phyloP scores from a whole-genome alignment of 2,113 vertebrate genomes.

The Lutjanus erythropterus region DNA sequence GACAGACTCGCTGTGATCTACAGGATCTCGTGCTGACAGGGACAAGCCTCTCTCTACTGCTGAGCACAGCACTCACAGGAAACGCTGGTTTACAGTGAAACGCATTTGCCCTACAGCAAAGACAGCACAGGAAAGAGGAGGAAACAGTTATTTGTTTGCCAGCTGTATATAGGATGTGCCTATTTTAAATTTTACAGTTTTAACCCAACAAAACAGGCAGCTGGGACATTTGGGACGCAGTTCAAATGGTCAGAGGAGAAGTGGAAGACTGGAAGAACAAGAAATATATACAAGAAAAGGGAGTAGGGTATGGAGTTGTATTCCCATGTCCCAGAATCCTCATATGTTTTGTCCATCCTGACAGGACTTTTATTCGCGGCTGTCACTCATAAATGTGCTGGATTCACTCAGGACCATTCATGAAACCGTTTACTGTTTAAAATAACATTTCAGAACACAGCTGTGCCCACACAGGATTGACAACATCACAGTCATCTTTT shows the following conservation, averaged over 20 bases:
- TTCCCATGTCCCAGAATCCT: conserved; percentile 44
- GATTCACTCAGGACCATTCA: conserved; percentile 31
- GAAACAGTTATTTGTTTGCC: conserved; percentile 57
- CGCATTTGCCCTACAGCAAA: conserved; percentile 34
- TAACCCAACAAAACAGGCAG: conserved; percentile 36
- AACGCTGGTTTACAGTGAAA: conserved; percentile 56
- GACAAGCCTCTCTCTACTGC: conserved; percentile 53
- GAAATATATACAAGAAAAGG: conserved; percentile 35
- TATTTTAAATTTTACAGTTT: conserved; percentile 52
- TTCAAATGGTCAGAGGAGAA: conserved; percentile 36
- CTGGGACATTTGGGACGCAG: conserved; percentile 29
- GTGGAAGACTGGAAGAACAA: conserved; percentile 25
- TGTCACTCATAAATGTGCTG: conserved; percentile 49
- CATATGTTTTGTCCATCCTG: conserved; percentile 70
- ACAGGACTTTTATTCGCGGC: conserved; percentile 30
- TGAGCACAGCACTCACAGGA: conserved; percentile 50
- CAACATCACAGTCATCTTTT: neutral
- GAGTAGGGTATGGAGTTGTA: conserved; percentile 26
- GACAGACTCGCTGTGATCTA: conserved; percentile 51
- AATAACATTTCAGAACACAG: conserved; percentile 25
- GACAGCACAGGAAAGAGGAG: conserved; percentile 35
- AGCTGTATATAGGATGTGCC: conserved; percentile 50
- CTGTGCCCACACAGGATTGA: conserved; percentile 14
- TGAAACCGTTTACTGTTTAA: conserved; percentile 24
- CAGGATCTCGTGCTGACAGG: conserved; percentile 59